Evolutionary conservation across 2,888 invertebrate genomes (phyloP).

Genomic region (Nemotelus pantherinus): DNA sequence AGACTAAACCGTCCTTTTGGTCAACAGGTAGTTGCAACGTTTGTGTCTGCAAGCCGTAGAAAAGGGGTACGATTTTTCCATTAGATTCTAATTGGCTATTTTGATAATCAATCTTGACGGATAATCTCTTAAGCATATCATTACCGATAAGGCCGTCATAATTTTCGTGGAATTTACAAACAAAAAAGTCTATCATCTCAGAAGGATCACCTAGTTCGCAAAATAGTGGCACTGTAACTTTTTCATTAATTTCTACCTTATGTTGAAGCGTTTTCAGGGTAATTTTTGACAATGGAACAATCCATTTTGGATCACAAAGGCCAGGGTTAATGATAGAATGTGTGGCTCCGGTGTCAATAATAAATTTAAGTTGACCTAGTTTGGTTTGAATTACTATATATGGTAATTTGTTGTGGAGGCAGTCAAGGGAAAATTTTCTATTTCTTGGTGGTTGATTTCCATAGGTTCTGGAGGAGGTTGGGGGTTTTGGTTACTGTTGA

Average conservation of each 20-base stretch:
- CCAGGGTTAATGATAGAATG: neutral
- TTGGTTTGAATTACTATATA: conserved; percentile 11
- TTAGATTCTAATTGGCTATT: neutral
- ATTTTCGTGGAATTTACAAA: neutral
- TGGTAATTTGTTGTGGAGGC: neutral
- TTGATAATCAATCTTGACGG: neutral
- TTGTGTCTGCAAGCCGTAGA: too few relatives aligned
- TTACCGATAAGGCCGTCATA: neutral
- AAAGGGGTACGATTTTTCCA: neutral
- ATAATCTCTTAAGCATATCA: neutral
- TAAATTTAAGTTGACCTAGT: conserved; percentile 10
- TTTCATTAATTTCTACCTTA: neutral
- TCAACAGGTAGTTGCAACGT: too few relatives aligned
- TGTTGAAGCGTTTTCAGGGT: neutral
- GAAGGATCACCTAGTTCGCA: neutral
- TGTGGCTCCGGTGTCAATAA: conserved; percentile 23
- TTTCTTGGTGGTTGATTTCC: neutral
- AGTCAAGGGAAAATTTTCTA: conserved; percentile 10
- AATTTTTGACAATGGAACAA: neutral
- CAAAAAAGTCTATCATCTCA: too few relatives aligned
- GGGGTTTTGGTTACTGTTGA: neutral
- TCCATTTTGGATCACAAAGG: conserved; percentile 13
- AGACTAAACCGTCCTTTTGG: too few relatives aligned
- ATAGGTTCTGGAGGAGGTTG: conserved; percentile 3
- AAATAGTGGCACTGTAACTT: neutral